Evolutionary conservation across 53 echinoderm and acorn worm genomes (phyloP), one percentile per base, ranked within the genome.

Genomic region (Echinometra lucunter): DNA sequence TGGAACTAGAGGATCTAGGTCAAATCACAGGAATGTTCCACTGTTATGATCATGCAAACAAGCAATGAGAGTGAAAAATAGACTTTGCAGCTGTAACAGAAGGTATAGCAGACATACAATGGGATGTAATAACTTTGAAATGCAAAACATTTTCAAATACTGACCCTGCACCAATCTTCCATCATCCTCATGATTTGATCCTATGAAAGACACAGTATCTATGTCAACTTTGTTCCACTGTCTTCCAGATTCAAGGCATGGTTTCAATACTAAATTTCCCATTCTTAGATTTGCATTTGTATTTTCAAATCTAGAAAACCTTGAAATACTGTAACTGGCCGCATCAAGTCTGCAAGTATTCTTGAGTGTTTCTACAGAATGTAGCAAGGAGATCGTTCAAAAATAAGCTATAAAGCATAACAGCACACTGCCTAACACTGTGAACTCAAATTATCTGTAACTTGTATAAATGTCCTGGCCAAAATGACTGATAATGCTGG

Each of bases 121-220:
- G 27, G 47, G 78, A 23, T 27, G 15, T 49, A 49, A 47, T 47
- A 47, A 19, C 47, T 47, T 85, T 47, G 28, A 85, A 47, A 49
- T 49, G 49, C 35, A 74, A 45, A 85, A 85, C 85, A 85, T 45
- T 45, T 44, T 44, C 7, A 85, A 89, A 89, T 89, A 89, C 89
- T 89, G 60, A 89, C 89, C 89, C 89, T 60, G 89, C 7, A 89
- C 21, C 89, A 89, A 37, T 58, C 89, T 89, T 60, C 89, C 89
- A 58, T 89, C 89, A 89, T 89, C 89, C 89, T 58, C 89, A 58
- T 35, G 60, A 89, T 58, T 58, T 37, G 58, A 18, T 60, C 89
- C 89, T 89, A 89, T 23, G 89, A 89, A 89, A 89, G 58, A 89
- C 60, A 89, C 89, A 89, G 89, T 60, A 89, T 89, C 89, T 89